These are phyloP conservation scores for Gambusia yucatana DNA, from an alignment of 2,797 vertebrate species.

Conservation along the genomic window DNA sequence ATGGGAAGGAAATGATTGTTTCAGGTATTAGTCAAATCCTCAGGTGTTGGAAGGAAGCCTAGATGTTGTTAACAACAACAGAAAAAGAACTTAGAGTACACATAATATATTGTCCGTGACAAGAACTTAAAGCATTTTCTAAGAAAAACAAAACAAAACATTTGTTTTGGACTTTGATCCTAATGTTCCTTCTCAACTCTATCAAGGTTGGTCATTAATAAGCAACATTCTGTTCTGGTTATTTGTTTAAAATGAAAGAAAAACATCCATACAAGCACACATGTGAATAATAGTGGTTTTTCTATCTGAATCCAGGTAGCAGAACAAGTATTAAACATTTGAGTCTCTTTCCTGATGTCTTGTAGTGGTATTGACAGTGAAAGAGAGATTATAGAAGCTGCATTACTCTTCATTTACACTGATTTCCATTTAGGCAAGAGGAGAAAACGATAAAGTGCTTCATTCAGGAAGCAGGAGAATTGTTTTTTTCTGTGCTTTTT, in stretches of 20 bases:
- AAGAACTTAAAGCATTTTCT: too few relatives aligned
- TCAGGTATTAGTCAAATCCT: slow-evolving; percentile 5
- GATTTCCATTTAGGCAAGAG: background rate
- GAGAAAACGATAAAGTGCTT: background rate
- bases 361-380: background rate
- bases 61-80: background rate
- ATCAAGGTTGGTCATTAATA: background rate
- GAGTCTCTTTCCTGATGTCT: background rate
- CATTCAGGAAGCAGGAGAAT: too few relatives aligned
- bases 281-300: background rate
- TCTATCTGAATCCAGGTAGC: background rate
- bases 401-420: background rate
- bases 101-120: too few relatives aligned
- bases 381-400: background rate
- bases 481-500: background rate
- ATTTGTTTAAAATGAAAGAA: background rate
- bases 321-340: background rate
- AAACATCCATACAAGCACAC: background rate
- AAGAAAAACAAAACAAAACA: too few relatives aligned
- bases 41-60: background rate
- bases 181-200: background rate
- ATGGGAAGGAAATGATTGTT: background rate
- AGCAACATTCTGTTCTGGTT: background rate
- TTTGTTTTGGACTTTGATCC: background rate
- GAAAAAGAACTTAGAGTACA: too few relatives aligned